A percentile compares a stretch with the other conserved stretches of the same genome.
These are phyloP conservation scores for Montifringilla adamsi DNA, from an alignment of 2,113 vertebrate genomes.

Conservation along the genomic window DNA sequence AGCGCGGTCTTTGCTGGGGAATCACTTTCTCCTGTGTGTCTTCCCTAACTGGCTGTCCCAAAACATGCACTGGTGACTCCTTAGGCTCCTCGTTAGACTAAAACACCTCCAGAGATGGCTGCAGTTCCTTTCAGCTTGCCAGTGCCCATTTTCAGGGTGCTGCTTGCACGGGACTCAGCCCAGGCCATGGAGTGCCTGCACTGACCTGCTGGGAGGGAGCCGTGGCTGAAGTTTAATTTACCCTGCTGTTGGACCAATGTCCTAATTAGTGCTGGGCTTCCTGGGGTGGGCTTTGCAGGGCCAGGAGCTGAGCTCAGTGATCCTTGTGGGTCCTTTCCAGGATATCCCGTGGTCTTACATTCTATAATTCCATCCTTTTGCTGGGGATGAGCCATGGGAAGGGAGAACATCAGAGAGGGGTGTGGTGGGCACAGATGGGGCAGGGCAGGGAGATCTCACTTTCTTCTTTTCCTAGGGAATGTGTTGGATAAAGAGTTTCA, in stretches of 20 bases:
- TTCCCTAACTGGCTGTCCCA: not conserved
- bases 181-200: not conserved
- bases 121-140: not conserved
- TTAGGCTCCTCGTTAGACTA: not conserved
- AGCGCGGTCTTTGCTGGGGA: rapidly evolving
- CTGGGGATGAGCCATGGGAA: not conserved
- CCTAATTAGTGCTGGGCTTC: not conserved
- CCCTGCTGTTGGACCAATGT: not conserved
- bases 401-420: not conserved
- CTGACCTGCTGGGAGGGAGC: not conserved
- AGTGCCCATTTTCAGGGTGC: not conserved
- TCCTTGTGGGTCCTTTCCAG: not conserved
- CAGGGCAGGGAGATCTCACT: not conserved
- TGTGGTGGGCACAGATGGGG: not conserved
- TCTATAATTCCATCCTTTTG: not conserved
- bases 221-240: not conserved
- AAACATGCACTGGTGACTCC: not conserved
- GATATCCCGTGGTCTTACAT: not conserved
- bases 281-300: not conserved
- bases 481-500: not conserved
- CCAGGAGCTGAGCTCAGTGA: not conserved
- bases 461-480: not conserved
- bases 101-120: not conserved
- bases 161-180: not conserved
- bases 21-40: not conserved